These are phyloP conservation scores for Jaculus jaculus DNA, from an alignment of 2,113 vertebrate genomes.

Conservation along the genomic window DNA sequence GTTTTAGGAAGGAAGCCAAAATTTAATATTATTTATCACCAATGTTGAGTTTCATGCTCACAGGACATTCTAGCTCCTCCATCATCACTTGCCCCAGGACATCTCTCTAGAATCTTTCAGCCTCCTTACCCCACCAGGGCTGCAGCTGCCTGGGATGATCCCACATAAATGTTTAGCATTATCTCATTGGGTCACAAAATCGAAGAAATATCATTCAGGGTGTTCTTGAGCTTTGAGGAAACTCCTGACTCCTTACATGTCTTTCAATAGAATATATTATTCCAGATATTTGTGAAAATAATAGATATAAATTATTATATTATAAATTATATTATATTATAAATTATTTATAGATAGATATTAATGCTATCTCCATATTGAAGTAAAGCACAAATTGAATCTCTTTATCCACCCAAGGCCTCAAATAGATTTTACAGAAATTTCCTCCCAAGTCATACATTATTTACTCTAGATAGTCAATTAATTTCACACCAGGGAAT, in stretches of 20 bases:
- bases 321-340: too few species aligned
- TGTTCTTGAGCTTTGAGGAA: not conserved
- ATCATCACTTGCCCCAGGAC: not conserved
- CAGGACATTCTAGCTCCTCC: not conserved
- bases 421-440: slow-evolving; percentile 32
- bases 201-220: not conserved
- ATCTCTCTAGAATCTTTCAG: not conserved
- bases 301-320: not conserved
- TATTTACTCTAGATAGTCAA: slow-evolving; percentile 42
- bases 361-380: not conserved
- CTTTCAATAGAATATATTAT: slow-evolving; percentile 5
- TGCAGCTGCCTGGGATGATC: not conserved
- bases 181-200: not conserved
- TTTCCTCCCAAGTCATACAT: slow-evolving; percentile 30
- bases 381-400: slow-evolving; percentile 12
- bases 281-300: slow-evolving; percentile 44
- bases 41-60: not conserved
- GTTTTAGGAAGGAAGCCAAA: not conserved
- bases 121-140: not conserved
- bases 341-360: slow-evolving; percentile 47
- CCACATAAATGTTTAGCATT: not conserved
- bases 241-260: not conserved
- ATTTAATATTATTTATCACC: not conserved
- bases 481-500: not conserved
- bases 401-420: slow-evolving; percentile 27